These are phyloP conservation scores for Lagopus muta DNA, from an alignment of 2,113 vertebrate genomes.

Conservation along the genomic window DNA sequence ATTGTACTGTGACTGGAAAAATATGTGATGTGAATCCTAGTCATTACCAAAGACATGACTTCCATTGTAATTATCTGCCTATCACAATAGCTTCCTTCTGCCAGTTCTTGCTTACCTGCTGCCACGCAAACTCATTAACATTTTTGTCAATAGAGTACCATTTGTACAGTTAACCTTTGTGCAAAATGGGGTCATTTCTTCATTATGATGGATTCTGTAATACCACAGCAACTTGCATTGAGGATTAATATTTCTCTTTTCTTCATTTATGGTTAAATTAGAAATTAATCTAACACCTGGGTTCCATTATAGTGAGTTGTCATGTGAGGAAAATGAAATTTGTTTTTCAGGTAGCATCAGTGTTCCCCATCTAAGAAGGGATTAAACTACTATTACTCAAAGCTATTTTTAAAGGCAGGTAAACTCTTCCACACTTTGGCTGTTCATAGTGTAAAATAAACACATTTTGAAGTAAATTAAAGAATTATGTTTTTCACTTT, in stretches of 20 bases:
- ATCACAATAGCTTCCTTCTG: slow-evolving; percentile 60
- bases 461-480: slow-evolving; percentile 1
- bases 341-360: slow-evolving; percentile 46
- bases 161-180: slow-evolving; percentile 73
- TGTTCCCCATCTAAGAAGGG: slow-evolving; percentile 1
- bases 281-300: slow-evolving; percentile 77
- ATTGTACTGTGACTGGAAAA: slow-evolving; percentile 72
- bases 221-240: slow-evolving; percentile 63
- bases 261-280: slow-evolving; percentile 76
- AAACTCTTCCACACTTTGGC: not conserved
- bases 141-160: slow-evolving; percentile 43
- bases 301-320: slow-evolving; percentile 61
- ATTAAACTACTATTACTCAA: slow-evolving; percentile 28
- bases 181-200: slow-evolving; percentile 68
- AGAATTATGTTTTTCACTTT: not conserved
- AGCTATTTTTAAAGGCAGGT: slow-evolving; percentile 23
- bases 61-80: slow-evolving; percentile 75
- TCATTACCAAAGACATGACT: slow-evolving; percentile 73
- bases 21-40: slow-evolving; percentile 76
- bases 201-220: slow-evolving; percentile 74
- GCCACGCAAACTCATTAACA: slow-evolving; percentile 74
- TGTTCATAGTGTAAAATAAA: not conserved
- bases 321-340: slow-evolving; percentile 59
- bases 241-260: slow-evolving; percentile 75
- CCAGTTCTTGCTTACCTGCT: slow-evolving; percentile 58